Evolutionary conservation across 1,140 invertebrate species (phyloP).

Genomic region (Aphis gossypii): DNA sequence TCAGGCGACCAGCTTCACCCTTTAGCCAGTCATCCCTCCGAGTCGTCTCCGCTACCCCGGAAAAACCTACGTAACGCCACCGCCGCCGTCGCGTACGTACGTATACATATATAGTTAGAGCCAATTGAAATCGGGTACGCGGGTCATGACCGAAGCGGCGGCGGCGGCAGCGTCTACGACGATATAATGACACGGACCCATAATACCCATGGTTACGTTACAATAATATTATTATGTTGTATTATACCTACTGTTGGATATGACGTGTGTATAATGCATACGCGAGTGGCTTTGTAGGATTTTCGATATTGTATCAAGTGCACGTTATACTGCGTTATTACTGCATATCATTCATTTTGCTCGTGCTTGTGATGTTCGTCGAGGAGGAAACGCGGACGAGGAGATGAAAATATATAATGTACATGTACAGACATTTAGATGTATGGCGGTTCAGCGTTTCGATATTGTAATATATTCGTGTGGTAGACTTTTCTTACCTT

Average conservation of each 20-base stretch:
- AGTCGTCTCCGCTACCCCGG: neutral
- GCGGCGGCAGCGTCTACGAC: neutral
- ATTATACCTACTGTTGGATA: neutral
- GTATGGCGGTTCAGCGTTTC: too few relatives aligned
- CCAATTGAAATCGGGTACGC: neutral
- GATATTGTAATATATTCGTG: neutral
- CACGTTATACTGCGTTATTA: neutral
- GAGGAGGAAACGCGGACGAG: neutral
- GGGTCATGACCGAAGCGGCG: neutral
- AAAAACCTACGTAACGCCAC: slow-evolving; percentile 32
- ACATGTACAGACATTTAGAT: neutral
- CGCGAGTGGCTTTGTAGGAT: neutral
- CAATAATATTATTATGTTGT: slow-evolving; percentile 10
- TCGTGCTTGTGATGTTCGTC: neutral
- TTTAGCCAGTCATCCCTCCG: neutral
- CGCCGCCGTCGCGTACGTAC: neutral
- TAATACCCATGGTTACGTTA: neutral
- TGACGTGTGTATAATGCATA: neutral
- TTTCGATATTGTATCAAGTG: neutral
- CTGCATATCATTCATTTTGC: neutral
- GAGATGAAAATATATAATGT: neutral
- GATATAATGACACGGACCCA: slow-evolving; percentile 9
- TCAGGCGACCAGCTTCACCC: slow-evolving; percentile 39
- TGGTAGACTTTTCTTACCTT: neutral
- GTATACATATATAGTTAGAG: neutral